Evolutionary conservation across 2,888 invertebrate genomes (phyloP).

Genomic region (Microplitis manilae): DNA sequence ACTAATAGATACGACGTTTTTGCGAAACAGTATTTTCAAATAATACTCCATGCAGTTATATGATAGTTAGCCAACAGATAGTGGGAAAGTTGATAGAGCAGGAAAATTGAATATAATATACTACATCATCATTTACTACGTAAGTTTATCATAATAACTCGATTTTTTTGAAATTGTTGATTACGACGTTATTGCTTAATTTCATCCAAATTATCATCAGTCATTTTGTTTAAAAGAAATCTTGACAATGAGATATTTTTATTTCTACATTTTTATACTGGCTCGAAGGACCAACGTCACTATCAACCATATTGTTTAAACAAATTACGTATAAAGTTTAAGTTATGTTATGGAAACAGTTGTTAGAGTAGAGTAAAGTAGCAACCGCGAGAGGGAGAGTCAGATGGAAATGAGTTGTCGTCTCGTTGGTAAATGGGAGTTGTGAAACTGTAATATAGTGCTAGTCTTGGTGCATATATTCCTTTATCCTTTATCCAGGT

Average conservation of each 20-base stretch:
- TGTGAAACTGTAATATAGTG: slow-evolving; percentile 16
- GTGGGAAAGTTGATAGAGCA: no score
- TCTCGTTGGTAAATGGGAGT: slow-evolving; percentile 7
- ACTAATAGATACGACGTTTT: no score
- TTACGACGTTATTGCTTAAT: no score
- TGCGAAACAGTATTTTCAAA: no score
- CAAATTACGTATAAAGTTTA: not conserved
- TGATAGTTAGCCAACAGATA: no score
- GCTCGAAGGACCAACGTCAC: no score
- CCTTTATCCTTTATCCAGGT: not conserved
- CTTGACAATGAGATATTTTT: not conserved
- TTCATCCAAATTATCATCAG: no score
- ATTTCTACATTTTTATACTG: not conserved
- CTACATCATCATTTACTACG: no score
- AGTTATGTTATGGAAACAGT: not conserved
- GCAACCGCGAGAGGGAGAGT: not conserved
- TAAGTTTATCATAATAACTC: no score
- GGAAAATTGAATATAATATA: no score
- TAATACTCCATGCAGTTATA: no score
- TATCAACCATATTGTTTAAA: not conserved
- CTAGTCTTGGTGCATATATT: not conserved
- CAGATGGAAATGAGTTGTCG: not conserved
- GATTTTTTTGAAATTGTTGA: no score
- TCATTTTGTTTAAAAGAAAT: not conserved
- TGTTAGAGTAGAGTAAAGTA: not conserved